These are phyloP conservation scores for Rhagophthalmus giganteus DNA, from an alignment of 2,888 invertebrate species.

Conservation along the genomic window DNA sequence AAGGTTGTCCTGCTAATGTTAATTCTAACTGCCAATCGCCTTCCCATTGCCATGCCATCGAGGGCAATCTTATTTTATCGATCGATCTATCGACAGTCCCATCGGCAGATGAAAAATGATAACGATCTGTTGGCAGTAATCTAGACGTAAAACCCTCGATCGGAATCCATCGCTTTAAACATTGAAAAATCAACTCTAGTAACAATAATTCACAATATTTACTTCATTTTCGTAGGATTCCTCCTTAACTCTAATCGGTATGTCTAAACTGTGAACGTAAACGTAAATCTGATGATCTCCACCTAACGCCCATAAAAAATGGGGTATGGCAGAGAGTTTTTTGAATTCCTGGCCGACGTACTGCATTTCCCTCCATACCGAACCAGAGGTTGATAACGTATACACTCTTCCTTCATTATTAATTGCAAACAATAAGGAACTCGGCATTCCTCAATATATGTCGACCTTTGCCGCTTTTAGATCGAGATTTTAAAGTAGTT, in stretches of 20 bases:
- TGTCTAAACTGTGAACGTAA: conserved; percentile 85
- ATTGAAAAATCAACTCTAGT: conserved; percentile 7
- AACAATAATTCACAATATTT: conserved; percentile 31
- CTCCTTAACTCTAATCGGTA: conserved; percentile 87
- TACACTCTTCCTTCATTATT: conserved; percentile 89
- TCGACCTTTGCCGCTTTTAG: no score
- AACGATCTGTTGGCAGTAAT: conserved; percentile 85
- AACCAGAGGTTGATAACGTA: conserved; percentile 76
- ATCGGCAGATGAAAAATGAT: conserved; percentile 82
- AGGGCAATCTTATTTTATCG: conserved; percentile 82
- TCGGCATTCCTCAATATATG: conserved; percentile 62
- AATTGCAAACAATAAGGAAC: conserved; percentile 77
- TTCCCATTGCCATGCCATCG: conserved; percentile 97
- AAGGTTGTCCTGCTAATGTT: conserved; percentile 80
- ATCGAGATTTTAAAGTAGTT: not conserved
- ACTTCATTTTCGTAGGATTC: conserved; percentile 91
- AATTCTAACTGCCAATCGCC: conserved; percentile 89
- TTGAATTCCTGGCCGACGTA: conserved; percentile 88
- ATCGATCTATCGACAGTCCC: conserved; percentile 78
- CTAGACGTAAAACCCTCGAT: conserved; percentile 83
- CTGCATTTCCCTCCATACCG: conserved; percentile 84
- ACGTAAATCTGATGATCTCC: conserved; percentile 92
- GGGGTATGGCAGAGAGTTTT: conserved; percentile 80
- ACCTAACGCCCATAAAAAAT: conserved; percentile 90
- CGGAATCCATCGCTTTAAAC: conserved; percentile 79